phyloP scores from a whole-genome alignment of 2,888 invertebrate species.

The Cyaniris semiargus region DNA sequence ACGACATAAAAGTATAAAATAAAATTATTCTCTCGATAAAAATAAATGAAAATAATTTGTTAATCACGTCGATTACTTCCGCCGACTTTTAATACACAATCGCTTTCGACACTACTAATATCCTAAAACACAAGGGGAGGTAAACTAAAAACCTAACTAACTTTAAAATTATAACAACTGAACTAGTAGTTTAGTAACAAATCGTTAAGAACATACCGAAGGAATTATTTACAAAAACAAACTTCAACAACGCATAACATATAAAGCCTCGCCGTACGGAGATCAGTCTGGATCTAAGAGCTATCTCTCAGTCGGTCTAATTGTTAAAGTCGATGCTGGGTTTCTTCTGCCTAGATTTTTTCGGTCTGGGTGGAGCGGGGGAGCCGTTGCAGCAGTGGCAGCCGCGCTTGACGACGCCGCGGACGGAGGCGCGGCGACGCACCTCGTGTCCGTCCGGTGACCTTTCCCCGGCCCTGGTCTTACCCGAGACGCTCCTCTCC shows the following conservation, averaged over 20 bases:
- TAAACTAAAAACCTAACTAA: constrained; percentile 31
- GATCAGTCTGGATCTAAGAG: constrained; percentile 47
- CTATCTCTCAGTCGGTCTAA: constrained; percentile 53
- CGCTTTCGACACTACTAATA: neutral
- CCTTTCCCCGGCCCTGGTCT: constrained; percentile 57
- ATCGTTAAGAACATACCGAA: constrained; percentile 47
- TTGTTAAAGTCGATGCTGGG: constrained; percentile 55
- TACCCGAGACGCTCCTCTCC: constrained; percentile 69
- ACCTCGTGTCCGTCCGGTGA: constrained; percentile 52
- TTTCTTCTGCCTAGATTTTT: constrained; percentile 63
- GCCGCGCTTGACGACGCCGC: constrained; percentile 82
- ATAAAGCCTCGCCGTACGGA: constrained; percentile 47
- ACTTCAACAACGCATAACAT: constrained; percentile 60
- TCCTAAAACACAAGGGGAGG: neutral
- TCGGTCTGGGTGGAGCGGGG: constrained; percentile 75
- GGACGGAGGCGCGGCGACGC: constrained; percentile 64
- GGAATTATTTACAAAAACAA: constrained; percentile 70
- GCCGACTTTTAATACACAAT: neutral
- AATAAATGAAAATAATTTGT: constrained; percentile 28
- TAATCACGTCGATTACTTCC: neutral
- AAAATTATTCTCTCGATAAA: constrained; percentile 34
- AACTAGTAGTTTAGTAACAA: constrained; percentile 26
- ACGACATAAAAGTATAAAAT: constrained; percentile 28
- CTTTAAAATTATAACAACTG: constrained; percentile 55
- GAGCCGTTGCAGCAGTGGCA: constrained; percentile 83